These are phyloP conservation scores for Atrichornis clamosus DNA, from an alignment of 2,113 vertebrate species.

Conservation along the genomic window DNA sequence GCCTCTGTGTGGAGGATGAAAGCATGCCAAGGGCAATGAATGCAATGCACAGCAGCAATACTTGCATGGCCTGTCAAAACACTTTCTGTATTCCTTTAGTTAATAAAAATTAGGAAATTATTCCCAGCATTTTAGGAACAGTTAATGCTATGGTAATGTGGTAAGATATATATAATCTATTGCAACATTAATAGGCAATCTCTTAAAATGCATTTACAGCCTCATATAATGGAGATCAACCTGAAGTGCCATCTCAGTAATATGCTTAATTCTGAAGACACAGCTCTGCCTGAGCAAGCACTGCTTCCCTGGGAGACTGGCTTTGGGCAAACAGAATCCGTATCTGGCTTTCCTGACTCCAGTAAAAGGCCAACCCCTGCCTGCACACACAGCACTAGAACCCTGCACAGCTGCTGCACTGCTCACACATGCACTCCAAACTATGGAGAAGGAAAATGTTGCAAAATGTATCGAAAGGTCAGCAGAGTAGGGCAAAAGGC, in stretches of 20 bases:
- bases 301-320: neutral
- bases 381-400: neutral
- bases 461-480: neutral
- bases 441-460: neutral
- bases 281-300: neutral
- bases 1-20: neutral
- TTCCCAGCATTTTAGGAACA: constrained; percentile 36
- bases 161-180: constrained; percentile 22
- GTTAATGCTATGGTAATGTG: constrained; percentile 12
- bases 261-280: neutral
- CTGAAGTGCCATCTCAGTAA: neutral
- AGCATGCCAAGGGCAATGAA: neutral
- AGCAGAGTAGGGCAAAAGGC: neutral
- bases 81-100: neutral
- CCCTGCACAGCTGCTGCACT: fast-evolving
- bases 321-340: neutral
- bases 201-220: constrained; percentile 4
- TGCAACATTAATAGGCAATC: constrained; percentile 35
- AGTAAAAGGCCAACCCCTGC: neutral
- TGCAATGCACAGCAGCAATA: neutral
- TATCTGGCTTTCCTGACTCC: neutral
- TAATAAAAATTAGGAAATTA: neutral
- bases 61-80: neutral
- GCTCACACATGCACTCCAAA: fast-evolving
- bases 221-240: neutral